These are phyloP conservation scores for Lepus townsendii DNA, from an alignment of 2,797 vertebrate species.

Conservation along the genomic window DNA sequence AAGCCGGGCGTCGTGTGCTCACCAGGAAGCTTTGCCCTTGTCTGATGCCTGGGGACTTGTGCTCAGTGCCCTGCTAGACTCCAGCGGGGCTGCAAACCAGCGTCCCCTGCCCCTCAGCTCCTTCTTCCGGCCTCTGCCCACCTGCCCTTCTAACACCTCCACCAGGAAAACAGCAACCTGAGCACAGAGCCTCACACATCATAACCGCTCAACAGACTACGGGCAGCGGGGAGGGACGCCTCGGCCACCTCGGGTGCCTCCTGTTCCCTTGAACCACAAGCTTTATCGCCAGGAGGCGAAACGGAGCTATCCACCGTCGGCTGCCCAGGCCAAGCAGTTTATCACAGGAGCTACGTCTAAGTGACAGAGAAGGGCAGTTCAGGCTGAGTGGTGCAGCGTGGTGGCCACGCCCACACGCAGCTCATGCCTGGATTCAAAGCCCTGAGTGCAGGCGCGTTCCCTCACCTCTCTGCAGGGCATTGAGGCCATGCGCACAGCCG, in stretches of 20 bases:
- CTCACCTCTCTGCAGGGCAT: neutral
- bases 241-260: neutral
- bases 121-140: neutral
- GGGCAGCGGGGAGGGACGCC: neutral
- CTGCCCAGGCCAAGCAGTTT: neutral
- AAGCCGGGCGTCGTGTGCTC: neutral
- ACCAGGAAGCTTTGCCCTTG: neutral
- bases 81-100: no score
- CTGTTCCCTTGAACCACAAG: neutral
- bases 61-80: neutral
- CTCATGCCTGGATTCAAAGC: neutral
- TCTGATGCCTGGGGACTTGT: neutral
- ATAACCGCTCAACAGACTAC: neutral
- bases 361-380: neutral
- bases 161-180: neutral
- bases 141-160: neutral
- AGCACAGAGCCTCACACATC: neutral
- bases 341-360: neutral
- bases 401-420: neutral
- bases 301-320: neutral
- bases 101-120: neutral
- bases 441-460: neutral
- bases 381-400: neutral
- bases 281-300: conserved; percentile 3
- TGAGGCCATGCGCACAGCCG: neutral